A percentile compares a stretch with the other conserved stretches of the same genome.
phyloP scores from a whole-genome alignment of 1,140 invertebrate genomes.

The Drosophila erecta region DNA sequence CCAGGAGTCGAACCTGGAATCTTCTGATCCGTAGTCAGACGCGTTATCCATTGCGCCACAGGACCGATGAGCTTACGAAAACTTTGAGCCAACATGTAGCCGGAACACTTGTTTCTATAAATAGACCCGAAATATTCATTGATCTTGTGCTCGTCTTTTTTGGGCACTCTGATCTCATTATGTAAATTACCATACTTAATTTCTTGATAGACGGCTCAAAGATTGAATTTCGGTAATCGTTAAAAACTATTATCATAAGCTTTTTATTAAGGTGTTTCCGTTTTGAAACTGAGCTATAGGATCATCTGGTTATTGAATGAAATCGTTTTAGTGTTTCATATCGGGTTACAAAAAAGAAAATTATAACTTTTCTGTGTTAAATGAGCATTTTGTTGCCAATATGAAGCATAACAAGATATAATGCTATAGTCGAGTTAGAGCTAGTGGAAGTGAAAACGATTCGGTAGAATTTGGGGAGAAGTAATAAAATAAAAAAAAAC shows the following conservation, averaged over 20 bases:
- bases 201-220: conserved; percentile 20
- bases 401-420: no score
- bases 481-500: no score
- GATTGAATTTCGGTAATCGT: conserved; percentile 40
- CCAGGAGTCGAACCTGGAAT: conserved; percentile 91
- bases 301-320: conserved; percentile 22
- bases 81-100: background rate
- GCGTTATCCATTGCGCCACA: conserved; percentile 83
- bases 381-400: background rate
- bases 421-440: no score
- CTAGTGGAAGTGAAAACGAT: no score
- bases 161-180: conserved; percentile 41
- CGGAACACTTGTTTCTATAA: conserved; percentile 14
- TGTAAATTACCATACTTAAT: conserved; percentile 32
- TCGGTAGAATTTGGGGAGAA: no score
- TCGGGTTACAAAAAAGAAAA: conserved; percentile 8
- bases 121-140: conserved; percentile 14
- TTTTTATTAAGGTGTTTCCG: conserved; percentile 16
- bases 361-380: background rate
- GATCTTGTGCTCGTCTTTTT: conserved; percentile 7
- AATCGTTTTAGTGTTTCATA: background rate
- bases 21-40: conserved; percentile 90
- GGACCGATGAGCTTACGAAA: background rate
- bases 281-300: background rate
- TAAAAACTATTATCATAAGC: conserved; percentile 26